A percentile compares a stretch with the other conserved stretches of the same genome.
These are phyloP conservation scores for Orestias chungarensis DNA, from an alignment of 2,797 vertebrate genomes.

Conservation along the genomic window DNA sequence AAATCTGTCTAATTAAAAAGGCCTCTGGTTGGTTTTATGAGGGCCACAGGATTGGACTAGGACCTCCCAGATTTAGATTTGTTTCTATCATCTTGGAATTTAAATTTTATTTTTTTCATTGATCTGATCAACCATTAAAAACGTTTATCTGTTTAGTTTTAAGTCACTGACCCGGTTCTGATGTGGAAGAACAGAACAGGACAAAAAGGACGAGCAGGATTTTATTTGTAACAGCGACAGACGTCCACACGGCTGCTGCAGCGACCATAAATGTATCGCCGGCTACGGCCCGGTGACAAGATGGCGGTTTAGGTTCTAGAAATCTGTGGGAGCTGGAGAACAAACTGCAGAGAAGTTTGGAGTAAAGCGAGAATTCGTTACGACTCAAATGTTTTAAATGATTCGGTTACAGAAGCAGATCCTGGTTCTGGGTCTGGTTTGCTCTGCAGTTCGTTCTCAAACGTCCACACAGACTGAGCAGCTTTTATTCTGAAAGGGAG, in stretches of 20 bases:
- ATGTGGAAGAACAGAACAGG: neutral
- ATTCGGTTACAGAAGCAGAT: neutral
- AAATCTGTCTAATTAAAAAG: too few species aligned
- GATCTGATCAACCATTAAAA: too few species aligned
- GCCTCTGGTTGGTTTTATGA: too few species aligned
- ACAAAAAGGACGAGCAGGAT: constrained; percentile 20
- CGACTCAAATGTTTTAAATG: neutral
- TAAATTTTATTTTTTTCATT: too few species aligned
- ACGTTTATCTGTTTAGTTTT: too few species aligned
- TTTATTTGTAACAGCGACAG: constrained; percentile 69
- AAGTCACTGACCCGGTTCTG: neutral
- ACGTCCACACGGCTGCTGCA: constrained; percentile 25
- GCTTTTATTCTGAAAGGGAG: constrained; percentile 41
- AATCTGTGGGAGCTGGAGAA: neutral
- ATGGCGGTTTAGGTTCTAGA: constrained; percentile 3
- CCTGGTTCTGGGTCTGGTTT: neutral
- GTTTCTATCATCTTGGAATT: too few species aligned
- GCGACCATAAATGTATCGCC: constrained; percentile 62
- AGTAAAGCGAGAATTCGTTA: neutral
- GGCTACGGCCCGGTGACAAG: neutral
- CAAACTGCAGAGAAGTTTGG: neutral
- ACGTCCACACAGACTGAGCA: constrained; percentile 10
- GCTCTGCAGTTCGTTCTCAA: constrained; percentile 9
- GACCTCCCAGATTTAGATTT: too few species aligned
- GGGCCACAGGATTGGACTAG: too few species aligned